Conservation (phyloP, 2,113 vertebrate genomes). For the Mormoops blainvillei region DNA sequence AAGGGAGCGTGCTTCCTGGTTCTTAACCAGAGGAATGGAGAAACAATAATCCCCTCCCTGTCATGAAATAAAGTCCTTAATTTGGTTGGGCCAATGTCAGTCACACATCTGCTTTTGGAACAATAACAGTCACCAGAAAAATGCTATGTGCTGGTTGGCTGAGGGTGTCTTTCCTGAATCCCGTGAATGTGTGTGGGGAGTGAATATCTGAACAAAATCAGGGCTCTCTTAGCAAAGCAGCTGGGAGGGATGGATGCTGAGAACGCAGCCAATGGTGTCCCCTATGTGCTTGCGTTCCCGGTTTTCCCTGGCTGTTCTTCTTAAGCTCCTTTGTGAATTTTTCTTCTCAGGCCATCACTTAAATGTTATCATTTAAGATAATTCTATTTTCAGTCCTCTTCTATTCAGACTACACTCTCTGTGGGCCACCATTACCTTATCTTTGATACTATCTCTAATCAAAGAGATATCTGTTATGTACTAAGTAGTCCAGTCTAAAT, state of each 20-base stretch:
- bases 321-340: background rate
- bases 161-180: background rate
- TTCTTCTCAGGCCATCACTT: background rate
- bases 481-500: background rate
- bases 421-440: background rate
- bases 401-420: background rate
- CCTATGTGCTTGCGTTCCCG: background rate
- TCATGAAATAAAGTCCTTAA: background rate
- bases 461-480: background rate
- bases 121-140: background rate
- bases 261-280: background rate
- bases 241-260: background rate
- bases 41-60: background rate
- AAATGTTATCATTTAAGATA: background rate
- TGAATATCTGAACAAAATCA: background rate
- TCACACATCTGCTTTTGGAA: background rate
- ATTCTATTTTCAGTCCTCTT: background rate
- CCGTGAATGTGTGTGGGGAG: background rate
- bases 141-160: background rate
- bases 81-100: background rate
- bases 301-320: background rate
- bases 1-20: background rate
- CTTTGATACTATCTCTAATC: background rate
- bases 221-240: background rate
- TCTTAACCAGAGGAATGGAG: background rate